These are phyloP conservation scores for Enteromius thamalakanensis DNA, from an alignment of 2,797 vertebrate genomes.

Conservation along the genomic window DNA sequence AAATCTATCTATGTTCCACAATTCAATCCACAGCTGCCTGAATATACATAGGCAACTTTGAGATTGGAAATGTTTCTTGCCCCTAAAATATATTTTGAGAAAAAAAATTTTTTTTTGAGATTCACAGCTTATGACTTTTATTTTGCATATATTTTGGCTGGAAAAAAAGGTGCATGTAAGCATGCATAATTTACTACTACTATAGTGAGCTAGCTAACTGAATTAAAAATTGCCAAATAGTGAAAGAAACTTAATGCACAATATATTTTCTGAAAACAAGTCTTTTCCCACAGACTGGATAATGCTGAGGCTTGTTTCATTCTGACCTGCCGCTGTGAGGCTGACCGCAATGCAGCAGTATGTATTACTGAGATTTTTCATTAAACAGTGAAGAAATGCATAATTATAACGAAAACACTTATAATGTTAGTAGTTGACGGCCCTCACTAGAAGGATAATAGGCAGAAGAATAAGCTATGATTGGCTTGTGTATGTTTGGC, in stretches of 20 bases:
- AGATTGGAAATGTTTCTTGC: background rate
- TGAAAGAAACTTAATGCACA: background rate
- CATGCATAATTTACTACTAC: background rate
- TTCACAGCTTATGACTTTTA: background rate
- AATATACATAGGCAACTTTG: background rate
- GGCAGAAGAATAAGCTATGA: too few species aligned
- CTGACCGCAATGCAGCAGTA: conserved; percentile 91
- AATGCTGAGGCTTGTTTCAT: conserved; percentile 95
- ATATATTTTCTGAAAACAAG: background rate
- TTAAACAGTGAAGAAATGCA: background rate
- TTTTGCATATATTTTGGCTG: background rate
- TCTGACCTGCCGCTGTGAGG: conserved; percentile 91
- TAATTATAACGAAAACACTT: background rate
- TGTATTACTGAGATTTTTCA: conserved; percentile 58
- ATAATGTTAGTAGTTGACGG: background rate
- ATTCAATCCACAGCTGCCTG: background rate
- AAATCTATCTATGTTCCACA: background rate
- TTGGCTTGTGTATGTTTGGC: too few species aligned
- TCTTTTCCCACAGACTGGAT: conserved; percentile 83
- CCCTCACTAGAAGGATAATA: background rate
- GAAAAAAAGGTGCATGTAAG: background rate
- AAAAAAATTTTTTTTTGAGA: background rate
- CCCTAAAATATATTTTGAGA: background rate
- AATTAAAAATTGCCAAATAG: too few species aligned
- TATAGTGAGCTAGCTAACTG: background rate